Evolutionary conservation across 2,888 invertebrate genomes (phyloP).

Genomic region (Agrochola lychnidis): DNA sequence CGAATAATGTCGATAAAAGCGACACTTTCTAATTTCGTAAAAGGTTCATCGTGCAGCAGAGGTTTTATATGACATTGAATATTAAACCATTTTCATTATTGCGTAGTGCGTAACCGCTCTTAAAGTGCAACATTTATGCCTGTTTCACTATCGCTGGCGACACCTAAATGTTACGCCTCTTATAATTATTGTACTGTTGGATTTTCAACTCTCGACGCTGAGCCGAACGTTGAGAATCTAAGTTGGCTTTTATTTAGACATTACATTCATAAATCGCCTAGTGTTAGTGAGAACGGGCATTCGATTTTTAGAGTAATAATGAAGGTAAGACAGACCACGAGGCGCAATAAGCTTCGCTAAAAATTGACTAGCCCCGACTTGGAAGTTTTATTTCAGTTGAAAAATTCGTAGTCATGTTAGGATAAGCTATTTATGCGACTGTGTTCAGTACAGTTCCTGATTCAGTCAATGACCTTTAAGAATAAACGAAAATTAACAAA

Average conservation of each 20-base stretch:
- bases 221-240: not conserved
- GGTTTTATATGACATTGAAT: not conserved
- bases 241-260: not conserved
- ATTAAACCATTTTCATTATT: not conserved
- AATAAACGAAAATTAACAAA: conserved; percentile 53
- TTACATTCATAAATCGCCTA: not conserved
- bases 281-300: not conserved
- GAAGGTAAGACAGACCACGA: not conserved
- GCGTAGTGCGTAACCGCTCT: too few species aligned
- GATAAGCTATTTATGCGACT: conserved; percentile 29
- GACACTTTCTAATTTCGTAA: not conserved
- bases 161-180: not conserved
- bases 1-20: conserved; percentile 7
- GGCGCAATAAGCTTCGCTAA: not conserved
- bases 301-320: not conserved
- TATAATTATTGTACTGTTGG: conserved; percentile 1
- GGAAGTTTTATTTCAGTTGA: not conserved
- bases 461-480: conserved; percentile 41
- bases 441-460: conserved; percentile 34
- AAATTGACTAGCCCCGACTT: not conserved
- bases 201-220: not conserved
- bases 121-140: not conserved
- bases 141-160: not conserved
- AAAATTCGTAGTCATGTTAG: conserved; percentile 39
- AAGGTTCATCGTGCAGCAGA: not conserved